phyloP scores from a whole-genome alignment of 2,797 vertebrate species.

The Chelon auratus region DNA sequence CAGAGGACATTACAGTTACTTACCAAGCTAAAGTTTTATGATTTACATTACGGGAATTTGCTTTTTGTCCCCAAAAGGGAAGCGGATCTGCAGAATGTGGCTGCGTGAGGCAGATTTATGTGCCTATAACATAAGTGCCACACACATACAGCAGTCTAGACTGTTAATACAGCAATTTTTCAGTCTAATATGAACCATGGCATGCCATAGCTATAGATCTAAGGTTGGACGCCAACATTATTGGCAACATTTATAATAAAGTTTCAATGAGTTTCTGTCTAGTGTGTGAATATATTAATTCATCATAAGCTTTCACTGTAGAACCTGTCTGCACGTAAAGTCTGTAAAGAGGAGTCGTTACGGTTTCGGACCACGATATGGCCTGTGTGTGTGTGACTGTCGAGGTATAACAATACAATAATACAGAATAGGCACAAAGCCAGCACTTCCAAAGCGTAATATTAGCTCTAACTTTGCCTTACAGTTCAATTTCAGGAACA shows the following conservation, averaged over 20 bases:
- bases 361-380: slow-evolving; percentile 7
- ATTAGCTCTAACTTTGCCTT: not conserved
- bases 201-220: slow-evolving; percentile 45
- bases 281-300: slow-evolving; percentile 50
- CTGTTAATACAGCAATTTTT: slow-evolving; percentile 14
- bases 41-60: not conserved
- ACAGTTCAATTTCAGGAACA: not conserved
- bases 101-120: not conserved
- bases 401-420: not conserved
- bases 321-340: slow-evolving; percentile 8
- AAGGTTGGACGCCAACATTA: slow-evolving; percentile 31
- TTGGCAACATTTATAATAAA: slow-evolving; percentile 53
- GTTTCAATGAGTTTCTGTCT: slow-evolving; percentile 52
- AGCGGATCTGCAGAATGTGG: not conserved
- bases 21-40: not conserved
- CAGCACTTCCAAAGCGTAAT: slow-evolving; percentile 23
- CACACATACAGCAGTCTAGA: slow-evolving; percentile 9
- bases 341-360: slow-evolving; percentile 25
- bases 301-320: slow-evolving; percentile 17
- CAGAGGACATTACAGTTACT: slow-evolving; percentile 2
- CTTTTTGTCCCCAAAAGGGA: not conserved
- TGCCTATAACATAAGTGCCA: slow-evolving; percentile 4
- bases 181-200: slow-evolving; percentile 24
- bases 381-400: not conserved
- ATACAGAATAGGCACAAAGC: not conserved